Evolutionary conservation across 2,797 vertebrate genomes (phyloP).

Genomic region (Pipistrellus nathusii): DNA sequence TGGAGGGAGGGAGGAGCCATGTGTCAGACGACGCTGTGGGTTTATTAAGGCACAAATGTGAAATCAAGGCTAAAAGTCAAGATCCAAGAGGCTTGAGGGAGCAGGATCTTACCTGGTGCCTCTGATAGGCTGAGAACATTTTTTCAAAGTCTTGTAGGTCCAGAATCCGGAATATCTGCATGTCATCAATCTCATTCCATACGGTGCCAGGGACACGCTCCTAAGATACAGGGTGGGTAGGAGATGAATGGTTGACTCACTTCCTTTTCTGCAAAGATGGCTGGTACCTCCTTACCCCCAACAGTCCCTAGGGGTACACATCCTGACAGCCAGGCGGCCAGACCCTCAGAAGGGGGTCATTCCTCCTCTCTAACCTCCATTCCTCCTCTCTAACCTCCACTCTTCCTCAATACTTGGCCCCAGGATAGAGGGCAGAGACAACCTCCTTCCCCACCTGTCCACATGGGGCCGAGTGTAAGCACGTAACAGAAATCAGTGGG

Average conservation of each 20-base stretch:
- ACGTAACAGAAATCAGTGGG: background rate
- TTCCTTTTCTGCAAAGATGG: background rate
- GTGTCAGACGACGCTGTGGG: no score
- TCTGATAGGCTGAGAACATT: conserved; percentile 99
- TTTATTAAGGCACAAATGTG: background rate
- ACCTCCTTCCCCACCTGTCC: background rate
- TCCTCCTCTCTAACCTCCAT: fast-evolving
- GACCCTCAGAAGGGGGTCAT: background rate
- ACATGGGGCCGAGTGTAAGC: fast-evolving
- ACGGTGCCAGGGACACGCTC: conserved; percentile 96
- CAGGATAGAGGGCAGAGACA: background rate
- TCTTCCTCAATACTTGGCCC: background rate
- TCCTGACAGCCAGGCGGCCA: background rate
- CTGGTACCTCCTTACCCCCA: background rate
- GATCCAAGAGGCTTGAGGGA: background rate
- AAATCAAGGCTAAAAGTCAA: background rate
- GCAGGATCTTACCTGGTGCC: conserved; percentile 93
- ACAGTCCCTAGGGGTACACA: background rate
- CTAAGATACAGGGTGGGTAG: conserved; percentile 83
- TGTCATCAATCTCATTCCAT: conserved; percentile 97
- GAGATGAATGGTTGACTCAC: background rate
- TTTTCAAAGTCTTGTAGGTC: conserved; percentile 98
- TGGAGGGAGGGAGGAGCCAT: background rate
- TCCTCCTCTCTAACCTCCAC: fast-evolving
- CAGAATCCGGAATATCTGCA: conserved; percentile 94